Evolutionary conservation across 2,797 vertebrate species (phyloP).

Genomic region (Sebastes matsubarae): DNA sequence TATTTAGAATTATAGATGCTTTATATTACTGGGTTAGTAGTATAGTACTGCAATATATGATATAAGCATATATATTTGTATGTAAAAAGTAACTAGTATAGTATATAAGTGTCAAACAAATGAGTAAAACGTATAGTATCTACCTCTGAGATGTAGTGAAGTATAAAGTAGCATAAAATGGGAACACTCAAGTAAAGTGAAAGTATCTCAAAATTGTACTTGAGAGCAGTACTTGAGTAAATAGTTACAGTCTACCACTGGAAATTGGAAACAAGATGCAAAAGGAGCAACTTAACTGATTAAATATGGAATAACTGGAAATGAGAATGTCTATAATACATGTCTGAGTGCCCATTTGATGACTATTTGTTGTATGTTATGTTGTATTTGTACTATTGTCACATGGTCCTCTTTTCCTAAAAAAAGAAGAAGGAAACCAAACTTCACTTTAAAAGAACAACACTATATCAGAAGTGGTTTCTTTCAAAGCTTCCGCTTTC

Average conservation of each 20-base stretch:
- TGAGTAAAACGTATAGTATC: rapidly evolving
- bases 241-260: too few relatives aligned
- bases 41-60: too few relatives aligned
- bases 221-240: too few relatives aligned
- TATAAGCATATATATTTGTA: too few relatives aligned
- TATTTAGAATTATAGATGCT: too few relatives aligned
- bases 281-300: neutral
- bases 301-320: neutral
- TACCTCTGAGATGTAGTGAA: too few relatives aligned
- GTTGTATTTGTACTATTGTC: neutral
- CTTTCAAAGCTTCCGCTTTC: neutral
- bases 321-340: neutral
- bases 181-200: too few relatives aligned
- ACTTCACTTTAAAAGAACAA: neutral
- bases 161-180: too few relatives aligned
- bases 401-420: neutral
- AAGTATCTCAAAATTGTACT: too few relatives aligned
- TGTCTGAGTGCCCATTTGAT: neutral
- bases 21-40: too few relatives aligned
- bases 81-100: too few relatives aligned
- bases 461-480: neutral
- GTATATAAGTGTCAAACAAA: too few relatives aligned
- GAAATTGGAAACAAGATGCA: neutral
- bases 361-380: neutral
- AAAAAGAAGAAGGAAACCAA: neutral